Percentiles rank a stretch among this genome's conserved stretches.
Evolutionary conservation across 2,113 vertebrate genomes (phyloP).

Genomic region (Pycnonotus jocosus): DNA sequence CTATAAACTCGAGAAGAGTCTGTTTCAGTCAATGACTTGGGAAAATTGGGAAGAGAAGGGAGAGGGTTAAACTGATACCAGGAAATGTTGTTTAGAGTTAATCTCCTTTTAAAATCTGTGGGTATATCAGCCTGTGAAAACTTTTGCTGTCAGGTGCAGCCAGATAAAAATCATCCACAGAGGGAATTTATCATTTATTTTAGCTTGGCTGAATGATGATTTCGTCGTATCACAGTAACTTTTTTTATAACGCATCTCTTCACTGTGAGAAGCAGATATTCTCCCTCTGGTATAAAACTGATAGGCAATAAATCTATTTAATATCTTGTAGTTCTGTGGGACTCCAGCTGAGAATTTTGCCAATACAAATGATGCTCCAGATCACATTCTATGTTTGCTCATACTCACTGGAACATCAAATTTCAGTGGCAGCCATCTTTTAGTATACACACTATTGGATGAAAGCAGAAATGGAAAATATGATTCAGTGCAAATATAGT

Average conservation of each 20-base stretch:
- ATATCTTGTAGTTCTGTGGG: constrained; percentile 47
- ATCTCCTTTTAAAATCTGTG: neutral
- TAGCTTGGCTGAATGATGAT: constrained; percentile 37
- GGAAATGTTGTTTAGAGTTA: neutral
- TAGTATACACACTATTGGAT: constrained; percentile 4
- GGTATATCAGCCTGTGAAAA: neutral
- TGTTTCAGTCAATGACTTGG: neutral
- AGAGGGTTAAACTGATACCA: neutral
- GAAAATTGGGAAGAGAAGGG: neutral
- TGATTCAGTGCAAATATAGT: neutral
- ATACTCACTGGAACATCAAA: constrained; percentile 36
- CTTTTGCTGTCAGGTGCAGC: constrained; percentile 8
- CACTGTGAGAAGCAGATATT: constrained; percentile 43
- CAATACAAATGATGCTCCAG: constrained; percentile 43
- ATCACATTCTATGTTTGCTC: constrained; percentile 49
- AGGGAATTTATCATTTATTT: constrained; percentile 55
- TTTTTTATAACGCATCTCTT: constrained; percentile 54
- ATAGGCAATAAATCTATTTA: constrained; percentile 68
- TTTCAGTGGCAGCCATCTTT: constrained; percentile 53
- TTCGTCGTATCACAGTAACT: constrained; percentile 31
- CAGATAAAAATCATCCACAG: constrained; percentile 38
- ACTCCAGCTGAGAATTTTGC: constrained; percentile 49
- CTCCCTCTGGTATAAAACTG: constrained; percentile 59
- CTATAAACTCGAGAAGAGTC: neutral
- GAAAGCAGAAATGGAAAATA: neutral